Conservation (phyloP, 1,140 invertebrate genomes). For the Mycetomoellerius zeteki region DNA sequence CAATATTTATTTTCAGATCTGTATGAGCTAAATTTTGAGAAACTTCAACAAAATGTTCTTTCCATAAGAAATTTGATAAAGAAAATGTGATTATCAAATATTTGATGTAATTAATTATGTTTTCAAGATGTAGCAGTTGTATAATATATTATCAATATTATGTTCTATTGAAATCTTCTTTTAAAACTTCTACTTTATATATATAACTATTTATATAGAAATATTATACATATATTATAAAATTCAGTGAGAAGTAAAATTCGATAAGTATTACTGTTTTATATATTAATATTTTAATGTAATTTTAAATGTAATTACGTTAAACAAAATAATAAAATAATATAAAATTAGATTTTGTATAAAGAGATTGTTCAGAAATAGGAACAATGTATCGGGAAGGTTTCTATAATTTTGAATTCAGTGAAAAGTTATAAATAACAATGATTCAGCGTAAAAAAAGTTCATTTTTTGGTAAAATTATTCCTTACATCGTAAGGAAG, state of each 20-base stretch:
- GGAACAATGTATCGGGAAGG: background rate
- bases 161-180: background rate
- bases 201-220: background rate
- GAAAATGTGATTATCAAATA: conserved; percentile 21
- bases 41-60: too few species aligned
- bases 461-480: background rate
- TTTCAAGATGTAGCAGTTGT: background rate
- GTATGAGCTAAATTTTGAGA: too few species aligned
- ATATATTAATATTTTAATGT: background rate
- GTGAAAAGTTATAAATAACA: background rate
- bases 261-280: too few species aligned
- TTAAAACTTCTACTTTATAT: background rate
- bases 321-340: conserved; percentile 16
- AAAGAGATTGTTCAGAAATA: background rate
- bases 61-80: background rate
- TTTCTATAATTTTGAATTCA: background rate
- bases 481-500: too few species aligned
- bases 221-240: background rate
- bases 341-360: background rate
- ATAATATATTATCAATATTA: background rate
- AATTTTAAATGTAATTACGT: background rate
- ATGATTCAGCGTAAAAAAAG: background rate
- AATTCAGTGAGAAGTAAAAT: background rate
- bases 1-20: too few species aligned
- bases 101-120: background rate